A percentile compares a stretch with the other conserved stretches of the same genome.
Evolutionary conservation across 2,797 vertebrate genomes (phyloP).

Genomic region (Rallus crepitans): DNA sequence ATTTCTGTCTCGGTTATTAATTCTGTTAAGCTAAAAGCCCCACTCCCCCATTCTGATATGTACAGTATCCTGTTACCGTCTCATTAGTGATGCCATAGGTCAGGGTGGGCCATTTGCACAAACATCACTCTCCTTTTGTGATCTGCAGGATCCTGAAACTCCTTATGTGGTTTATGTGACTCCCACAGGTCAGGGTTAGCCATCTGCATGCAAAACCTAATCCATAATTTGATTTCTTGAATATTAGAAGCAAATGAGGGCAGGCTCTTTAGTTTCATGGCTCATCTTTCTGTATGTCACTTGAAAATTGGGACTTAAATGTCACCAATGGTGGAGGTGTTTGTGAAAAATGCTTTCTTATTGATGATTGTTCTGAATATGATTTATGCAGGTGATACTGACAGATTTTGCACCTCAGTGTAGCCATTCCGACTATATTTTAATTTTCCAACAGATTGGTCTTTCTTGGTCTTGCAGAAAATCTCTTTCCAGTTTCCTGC

Average conservation of each 20-base stretch:
- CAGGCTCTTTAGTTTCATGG: not conserved
- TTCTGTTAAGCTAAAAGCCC: not conserved
- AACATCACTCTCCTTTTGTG: not conserved
- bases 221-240: not conserved
- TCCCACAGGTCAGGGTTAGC: not conserved
- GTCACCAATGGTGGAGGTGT: not conserved
- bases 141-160: not conserved
- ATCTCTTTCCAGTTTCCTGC: not conserved
- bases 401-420: not conserved
- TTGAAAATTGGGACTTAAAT: not conserved
- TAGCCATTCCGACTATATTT: not conserved
- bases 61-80: not conserved
- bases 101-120: not conserved
- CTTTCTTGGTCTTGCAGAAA: not conserved
- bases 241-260: not conserved
- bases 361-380: not conserved
- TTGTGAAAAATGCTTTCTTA: not conserved
- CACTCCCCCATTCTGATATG: rapidly evolving
- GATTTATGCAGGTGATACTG: not conserved
- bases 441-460: not conserved
- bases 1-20: not conserved
- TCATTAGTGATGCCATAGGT: not conserved
- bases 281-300: not conserved
- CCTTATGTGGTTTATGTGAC: not conserved
- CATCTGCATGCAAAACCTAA: not conserved